These are phyloP conservation scores for Turritopsis dohrnii DNA, from an alignment of 30 jellyfish, hydroid and myxozoan genomes.

Conservation along the genomic window DNA sequence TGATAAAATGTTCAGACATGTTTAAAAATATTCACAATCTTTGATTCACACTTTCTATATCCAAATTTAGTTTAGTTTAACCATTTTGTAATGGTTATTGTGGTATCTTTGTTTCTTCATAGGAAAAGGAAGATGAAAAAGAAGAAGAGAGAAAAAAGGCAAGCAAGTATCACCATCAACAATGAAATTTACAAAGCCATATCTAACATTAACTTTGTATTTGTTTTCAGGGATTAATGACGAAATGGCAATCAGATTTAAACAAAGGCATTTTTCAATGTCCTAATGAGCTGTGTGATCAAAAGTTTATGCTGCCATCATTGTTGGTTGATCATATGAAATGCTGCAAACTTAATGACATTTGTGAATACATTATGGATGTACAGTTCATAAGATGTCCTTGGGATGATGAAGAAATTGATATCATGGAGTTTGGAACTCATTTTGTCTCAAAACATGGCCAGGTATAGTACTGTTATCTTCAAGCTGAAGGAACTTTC, in stretches of 20 bases:
- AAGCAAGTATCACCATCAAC: background rate
- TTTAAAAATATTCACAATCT: no score
- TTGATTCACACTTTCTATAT: no score
- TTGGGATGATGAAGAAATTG: background rate
- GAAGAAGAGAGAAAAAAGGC: slow-evolving; percentile 22
- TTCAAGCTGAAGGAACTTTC: no score
- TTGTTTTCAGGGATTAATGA: slow-evolving; percentile 7
- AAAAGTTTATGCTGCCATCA: background rate
- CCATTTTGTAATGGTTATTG: no score
- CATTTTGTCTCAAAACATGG: background rate
- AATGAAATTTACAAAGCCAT: background rate
- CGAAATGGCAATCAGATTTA: slow-evolving; percentile 17
- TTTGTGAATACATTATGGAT: background rate
- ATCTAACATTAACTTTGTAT: background rate
- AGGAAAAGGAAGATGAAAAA: slow-evolving; percentile 20
- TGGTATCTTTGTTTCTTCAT: background rate
- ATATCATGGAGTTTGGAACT: background rate
- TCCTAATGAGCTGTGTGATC: slow-evolving; percentile 1
- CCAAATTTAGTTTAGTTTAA: no score
- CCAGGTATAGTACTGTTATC: slow-evolving; percentile 9
- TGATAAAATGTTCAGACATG: no score
- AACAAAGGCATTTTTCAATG: background rate
- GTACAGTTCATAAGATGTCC: background rate
- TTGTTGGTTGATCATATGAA: background rate
- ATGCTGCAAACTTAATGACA: background rate